Conservation (phyloP, 1,140 invertebrate genomes). For the Neodiprion lecontei region DNA sequence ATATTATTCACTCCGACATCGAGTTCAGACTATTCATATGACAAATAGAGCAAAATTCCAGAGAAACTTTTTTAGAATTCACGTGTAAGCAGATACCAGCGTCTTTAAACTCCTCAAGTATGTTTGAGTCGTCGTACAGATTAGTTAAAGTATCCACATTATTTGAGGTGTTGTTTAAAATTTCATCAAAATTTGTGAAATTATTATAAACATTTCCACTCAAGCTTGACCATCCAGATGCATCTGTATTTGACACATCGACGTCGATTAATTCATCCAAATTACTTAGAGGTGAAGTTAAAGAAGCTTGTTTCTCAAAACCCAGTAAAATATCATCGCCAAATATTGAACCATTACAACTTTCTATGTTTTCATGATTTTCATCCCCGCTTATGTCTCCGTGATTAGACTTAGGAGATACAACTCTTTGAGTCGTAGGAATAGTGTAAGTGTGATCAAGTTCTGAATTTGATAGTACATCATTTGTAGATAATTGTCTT, state of each 20-base stretch:
- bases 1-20: conserved; percentile 16
- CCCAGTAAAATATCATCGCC: background rate
- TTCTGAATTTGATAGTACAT: conserved; percentile 8
- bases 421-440: conserved; percentile 10
- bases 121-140: conserved; percentile 18
- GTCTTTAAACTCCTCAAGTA: conserved; percentile 33
- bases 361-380: background rate
- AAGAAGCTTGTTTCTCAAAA: background rate
- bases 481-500: background rate
- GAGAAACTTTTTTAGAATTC: conserved; percentile 60
- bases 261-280: conserved; percentile 26
- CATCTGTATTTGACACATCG: conserved; percentile 30
- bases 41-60: conserved; percentile 64
- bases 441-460: conserved; percentile 35
- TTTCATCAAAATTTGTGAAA: conserved; percentile 24
- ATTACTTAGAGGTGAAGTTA: background rate
- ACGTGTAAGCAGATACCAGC: conserved; percentile 64
- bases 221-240: conserved; percentile 33
- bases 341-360: no score
- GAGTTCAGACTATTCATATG: conserved; percentile 44
- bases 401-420: no score
- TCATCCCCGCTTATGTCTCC: background rate
- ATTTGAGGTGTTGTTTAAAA: conserved; percentile 8
- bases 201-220: conserved; percentile 23
- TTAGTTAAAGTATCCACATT: background rate